Base-by-base conservation (phyloP, 2,797 vertebrate species). In the Pseudopleuronectes americanus region DNA sequence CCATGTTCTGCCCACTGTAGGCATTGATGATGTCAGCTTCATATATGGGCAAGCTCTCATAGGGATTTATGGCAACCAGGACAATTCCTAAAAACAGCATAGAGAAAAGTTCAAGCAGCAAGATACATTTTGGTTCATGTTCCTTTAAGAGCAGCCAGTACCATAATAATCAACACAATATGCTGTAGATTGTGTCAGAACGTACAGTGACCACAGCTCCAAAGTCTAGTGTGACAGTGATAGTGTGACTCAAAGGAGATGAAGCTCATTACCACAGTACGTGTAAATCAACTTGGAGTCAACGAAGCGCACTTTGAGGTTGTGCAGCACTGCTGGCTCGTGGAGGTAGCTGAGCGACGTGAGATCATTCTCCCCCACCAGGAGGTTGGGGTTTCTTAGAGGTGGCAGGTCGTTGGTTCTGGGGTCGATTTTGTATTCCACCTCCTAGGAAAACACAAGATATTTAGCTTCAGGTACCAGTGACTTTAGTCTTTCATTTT, bases 231-330 rank as follows among this genome's bases (percentile, higher is more conserved):
- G 52, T 64, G 80, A 83, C 76, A 52, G 67, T 57, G 90, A 89
- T 84, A 90, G 57, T 69, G 74, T 12, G 56, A 91, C 12, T 45
- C 43, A 45, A 45, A 19, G 73, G 58, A 71, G 78, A 77, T 60
- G 80, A 64, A 45, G 64, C 31, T 72, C 89, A 93, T 96, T 95
- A 98, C 98, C 98, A 70, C 98, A 99, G 68, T 99, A 99, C 0
- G 98, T 99, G 85, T 99, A 99, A 91, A 99, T 99, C 53, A 96
- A 90, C 79, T 96, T 99, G 22, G 97, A 98, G 90, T 99, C 97
- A 3, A 96, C 93, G 67, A 99, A 99, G 78, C 98, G 96, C 52
- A 99, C 96, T 93, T 94, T 95, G 64, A 99, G 96, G 92, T 99
- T 99, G 89, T 99, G 97, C 1, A 99, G 93, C 65, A 99, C 96